Conservation (phyloP, 1,140 invertebrate genomes). For the Pseudomyrmex pallidus region DNA sequence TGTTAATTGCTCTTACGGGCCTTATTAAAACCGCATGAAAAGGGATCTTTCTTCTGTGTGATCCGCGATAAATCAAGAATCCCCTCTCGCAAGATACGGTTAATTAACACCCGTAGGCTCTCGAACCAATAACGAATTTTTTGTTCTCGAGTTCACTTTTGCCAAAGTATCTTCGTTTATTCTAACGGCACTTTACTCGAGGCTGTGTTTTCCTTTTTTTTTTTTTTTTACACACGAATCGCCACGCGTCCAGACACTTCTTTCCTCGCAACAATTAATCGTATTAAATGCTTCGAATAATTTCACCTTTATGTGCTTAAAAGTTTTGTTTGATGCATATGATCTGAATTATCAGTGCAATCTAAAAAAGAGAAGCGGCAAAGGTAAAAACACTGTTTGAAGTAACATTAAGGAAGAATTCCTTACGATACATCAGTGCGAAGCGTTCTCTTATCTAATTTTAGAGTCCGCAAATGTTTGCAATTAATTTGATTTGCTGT, state of each 20-base stretch:
- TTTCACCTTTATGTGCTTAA: background rate
- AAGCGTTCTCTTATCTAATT: background rate
- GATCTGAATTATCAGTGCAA: background rate
- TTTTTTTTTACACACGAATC: background rate
- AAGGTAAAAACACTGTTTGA: background rate
- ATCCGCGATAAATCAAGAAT: slow-evolving; percentile 4
- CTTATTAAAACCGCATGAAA: background rate
- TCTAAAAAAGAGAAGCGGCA: background rate
- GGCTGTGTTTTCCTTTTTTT: background rate
- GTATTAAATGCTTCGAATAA: background rate
- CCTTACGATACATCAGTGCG: background rate
- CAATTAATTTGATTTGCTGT: slow-evolving; percentile 1
- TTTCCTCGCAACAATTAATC: background rate
- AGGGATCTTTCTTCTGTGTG: background rate
- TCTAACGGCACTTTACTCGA: slow-evolving; percentile 7
- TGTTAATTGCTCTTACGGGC: background rate
- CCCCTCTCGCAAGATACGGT: background rate
- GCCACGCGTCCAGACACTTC: background rate
- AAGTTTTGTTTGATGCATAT: background rate
- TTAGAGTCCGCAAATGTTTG: background rate
- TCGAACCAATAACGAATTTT: slow-evolving; percentile 29
- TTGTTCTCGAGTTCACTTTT: slow-evolving; percentile 7
- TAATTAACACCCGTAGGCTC: slow-evolving; percentile 28
- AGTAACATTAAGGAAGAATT: background rate
- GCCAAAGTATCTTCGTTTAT: background rate